These are phyloP conservation scores for Marasmarcha lunaedactyla DNA, from an alignment of 2,888 invertebrate species.

Conservation along the genomic window DNA sequence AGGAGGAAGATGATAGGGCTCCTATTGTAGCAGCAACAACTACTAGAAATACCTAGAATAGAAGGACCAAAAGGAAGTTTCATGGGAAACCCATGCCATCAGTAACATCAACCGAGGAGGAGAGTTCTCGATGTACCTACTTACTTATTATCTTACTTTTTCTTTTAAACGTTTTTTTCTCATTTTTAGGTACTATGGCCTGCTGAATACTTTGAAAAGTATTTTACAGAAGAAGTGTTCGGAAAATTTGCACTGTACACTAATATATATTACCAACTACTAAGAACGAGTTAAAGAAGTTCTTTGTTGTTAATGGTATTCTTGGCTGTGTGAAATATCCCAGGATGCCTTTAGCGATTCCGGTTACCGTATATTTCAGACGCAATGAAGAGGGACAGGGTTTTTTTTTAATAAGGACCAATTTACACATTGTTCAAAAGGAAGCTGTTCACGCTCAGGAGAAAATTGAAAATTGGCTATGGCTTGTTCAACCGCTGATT, in stretches of 20 bases:
- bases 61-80: conserved; percentile 3
- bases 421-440: too few species aligned
- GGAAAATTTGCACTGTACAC: background rate
- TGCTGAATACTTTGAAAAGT: conserved; percentile 6
- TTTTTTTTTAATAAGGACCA: too few species aligned
- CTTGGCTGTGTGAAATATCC: too few species aligned
- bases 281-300: too few species aligned
- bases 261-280: too few species aligned
- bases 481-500: too few species aligned
- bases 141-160: background rate
- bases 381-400: background rate
- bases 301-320: too few species aligned
- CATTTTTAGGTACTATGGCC: background rate
- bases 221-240: conserved; percentile 3
- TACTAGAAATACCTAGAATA: conserved; percentile 8
- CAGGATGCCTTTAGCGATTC: too few species aligned
- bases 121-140: conserved; percentile 2
- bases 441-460: too few species aligned
- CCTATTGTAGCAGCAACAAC: conserved; percentile 8
- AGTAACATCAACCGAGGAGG: conserved; percentile 6
- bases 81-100: conserved; percentile 8
- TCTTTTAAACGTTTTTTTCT: conserved; percentile 2
- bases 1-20: conserved; percentile 7
- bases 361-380: background rate
- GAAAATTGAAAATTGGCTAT: too few species aligned